Conservation (phyloP, 2,888 invertebrate genomes). For the Xestia ashworthii region DNA sequence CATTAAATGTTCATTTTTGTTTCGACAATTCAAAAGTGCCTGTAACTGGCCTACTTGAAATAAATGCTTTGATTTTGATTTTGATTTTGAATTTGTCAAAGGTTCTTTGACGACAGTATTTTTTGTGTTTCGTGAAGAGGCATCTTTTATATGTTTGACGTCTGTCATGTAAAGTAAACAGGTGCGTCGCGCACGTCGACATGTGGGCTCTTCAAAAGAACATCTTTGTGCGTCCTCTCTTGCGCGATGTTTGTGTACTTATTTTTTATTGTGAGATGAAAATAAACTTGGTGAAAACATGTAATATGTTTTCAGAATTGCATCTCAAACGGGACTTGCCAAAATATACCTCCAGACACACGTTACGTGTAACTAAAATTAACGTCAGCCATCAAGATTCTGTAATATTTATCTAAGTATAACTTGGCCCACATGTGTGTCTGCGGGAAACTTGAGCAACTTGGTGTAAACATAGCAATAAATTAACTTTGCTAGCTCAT, state of each 20-base stretch:
- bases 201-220: slow-evolving; percentile 74
- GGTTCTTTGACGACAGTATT: slow-evolving; percentile 81
- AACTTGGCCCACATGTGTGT: slow-evolving; percentile 36
- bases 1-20: no score
- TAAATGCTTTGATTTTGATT: no score
- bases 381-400: slow-evolving; percentile 13
- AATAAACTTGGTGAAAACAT: slow-evolving; percentile 28
- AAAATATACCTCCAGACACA: neutral
- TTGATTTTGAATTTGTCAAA: no score
- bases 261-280: slow-evolving; percentile 56
- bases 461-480: slow-evolving; percentile 64
- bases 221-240: slow-evolving; percentile 52
- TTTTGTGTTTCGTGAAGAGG: slow-evolving; percentile 76
- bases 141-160: slow-evolving; percentile 83
- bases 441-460: slow-evolving; percentile 37
- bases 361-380: slow-evolving; percentile 11
- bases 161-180: slow-evolving; percentile 83
- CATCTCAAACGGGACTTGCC: slow-evolving; percentile 9
- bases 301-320: neutral
- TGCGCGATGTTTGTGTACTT: slow-evolving; percentile 59
- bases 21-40: no score
- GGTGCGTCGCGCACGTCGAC: slow-evolving; percentile 71
- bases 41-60: no score
- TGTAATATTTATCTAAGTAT: slow-evolving; percentile 41
- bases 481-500: slow-evolving; percentile 55